Conservation (phyloP, 2,113 vertebrate species). For the Microcebus murinus region DNA sequence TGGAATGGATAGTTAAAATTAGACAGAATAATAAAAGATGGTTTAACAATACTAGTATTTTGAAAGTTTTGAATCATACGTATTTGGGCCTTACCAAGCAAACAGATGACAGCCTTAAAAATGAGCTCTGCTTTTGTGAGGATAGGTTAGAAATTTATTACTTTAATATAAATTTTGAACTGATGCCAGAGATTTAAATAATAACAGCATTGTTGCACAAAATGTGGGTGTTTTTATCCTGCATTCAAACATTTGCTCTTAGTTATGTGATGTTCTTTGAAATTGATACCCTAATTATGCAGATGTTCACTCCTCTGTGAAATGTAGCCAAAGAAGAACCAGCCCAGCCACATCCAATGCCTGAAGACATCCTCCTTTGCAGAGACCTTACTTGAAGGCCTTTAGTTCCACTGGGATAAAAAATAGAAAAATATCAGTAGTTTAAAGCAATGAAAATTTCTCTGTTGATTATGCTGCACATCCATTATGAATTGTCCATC, state of each 20-base stretch:
- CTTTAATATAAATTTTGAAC: constrained; percentile 60
- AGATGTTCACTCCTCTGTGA: constrained; percentile 20
- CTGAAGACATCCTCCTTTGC: not conserved
- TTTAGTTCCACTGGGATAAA: not conserved
- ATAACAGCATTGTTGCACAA: not conserved
- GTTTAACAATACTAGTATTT: not conserved
- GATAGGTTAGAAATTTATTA: constrained; percentile 55
- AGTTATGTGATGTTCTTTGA: constrained; percentile 6
- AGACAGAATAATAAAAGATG: not conserved
- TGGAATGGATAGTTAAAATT: not conserved
- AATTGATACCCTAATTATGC: constrained; percentile 31
- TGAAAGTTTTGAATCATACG: not conserved
- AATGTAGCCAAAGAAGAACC: not conserved
- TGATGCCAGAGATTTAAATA: constrained; percentile 44
- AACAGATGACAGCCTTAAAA: constrained; percentile 19
- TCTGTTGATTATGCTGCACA: not conserved
- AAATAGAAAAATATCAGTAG: not conserved
- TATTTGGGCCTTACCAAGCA: not conserved
- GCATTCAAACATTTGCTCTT: not conserved
- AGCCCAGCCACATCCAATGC: not conserved
- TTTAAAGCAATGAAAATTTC: not conserved
- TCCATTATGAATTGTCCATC: not conserved
- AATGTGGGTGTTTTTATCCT: not conserved
- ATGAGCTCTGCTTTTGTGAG: not conserved
- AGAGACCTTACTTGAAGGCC: not conserved